A percentile compares a stretch with the other conserved stretches of the same genome.
phyloP scores from a whole-genome alignment of 2,113 vertebrate genomes.

The Tichodroma muraria region DNA sequence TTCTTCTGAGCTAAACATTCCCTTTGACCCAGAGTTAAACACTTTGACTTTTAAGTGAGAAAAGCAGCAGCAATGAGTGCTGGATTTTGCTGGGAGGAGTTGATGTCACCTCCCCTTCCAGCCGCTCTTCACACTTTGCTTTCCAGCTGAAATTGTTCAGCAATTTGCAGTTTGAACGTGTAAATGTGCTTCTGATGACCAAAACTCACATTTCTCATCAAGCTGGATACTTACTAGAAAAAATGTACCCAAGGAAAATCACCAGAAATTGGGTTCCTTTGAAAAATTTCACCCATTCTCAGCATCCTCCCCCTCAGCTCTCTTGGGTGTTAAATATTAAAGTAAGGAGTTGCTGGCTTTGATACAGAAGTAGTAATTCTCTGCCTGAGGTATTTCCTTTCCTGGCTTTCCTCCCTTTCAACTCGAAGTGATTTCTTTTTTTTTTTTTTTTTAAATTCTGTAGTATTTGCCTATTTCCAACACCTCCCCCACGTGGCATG shows the following conservation, averaged over 20 bases:
- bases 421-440: not conserved
- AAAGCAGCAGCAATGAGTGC: not conserved
- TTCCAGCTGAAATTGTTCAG: not conserved
- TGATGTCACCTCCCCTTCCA: not conserved
- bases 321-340: slow-evolving; percentile 49
- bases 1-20: not conserved
- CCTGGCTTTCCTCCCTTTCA: slow-evolving; percentile 28
- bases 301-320: slow-evolving; percentile 1
- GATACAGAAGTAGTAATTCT: slow-evolving; percentile 44
- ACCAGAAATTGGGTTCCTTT: slow-evolving; percentile 10
- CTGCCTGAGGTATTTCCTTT: slow-evolving; percentile 57
- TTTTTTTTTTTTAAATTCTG: not conserved
- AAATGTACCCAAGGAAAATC: not conserved
- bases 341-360: slow-evolving; percentile 16
- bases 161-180: not conserved
- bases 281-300: slow-evolving; percentile 26
- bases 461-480: slow-evolving; percentile 28
- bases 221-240: not conserved
- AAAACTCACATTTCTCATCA: not conserved
- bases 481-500: slow-evolving; percentile 15
- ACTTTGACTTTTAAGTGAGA: not conserved
- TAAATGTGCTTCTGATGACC: not conserved
- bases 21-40: not conserved
- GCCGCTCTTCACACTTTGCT: not conserved
- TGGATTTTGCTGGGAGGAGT: not conserved